Evolutionary conservation across 2,113 vertebrate genomes (phyloP), one percentile per base, ranked within the genome.

Genomic region (Dipodomys merriami): DNA sequence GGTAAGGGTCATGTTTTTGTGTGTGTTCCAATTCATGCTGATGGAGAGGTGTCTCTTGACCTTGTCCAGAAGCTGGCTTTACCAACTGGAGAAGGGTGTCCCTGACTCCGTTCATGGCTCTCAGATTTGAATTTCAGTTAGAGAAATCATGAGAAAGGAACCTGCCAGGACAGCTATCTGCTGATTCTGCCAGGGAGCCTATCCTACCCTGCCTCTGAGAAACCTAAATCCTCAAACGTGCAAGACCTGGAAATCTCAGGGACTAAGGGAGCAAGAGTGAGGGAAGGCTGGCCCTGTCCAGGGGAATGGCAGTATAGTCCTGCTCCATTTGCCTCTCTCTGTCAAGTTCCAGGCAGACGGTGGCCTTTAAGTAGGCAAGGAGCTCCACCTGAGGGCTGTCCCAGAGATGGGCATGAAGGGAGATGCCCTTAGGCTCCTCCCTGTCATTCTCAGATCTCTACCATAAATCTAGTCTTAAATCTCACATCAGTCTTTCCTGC

Each of bases 121-220:
- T 82, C 35, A 18, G 44, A 78, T 73, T 62, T 29, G 23, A 77
- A 78, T 68, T 83, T n/a, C 6, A 44, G 33, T 72, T 68, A 49
- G 86, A 88, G n/a, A 92, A 83, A 88, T 35, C 65, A 90, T 60
- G 33, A 90, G 22, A 33, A 79, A 65, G 33, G 68, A 60, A 57
- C 53, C 53, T 60, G 49, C 15, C 68, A 82, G 77, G 44, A 60
- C 0, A 1, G 82, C 68, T 33, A 77, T 62, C 80, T 77, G 65
- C 62, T 77, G 53, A 39, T 76, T 81, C 62, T 27, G 9, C 62
- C n/a, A 18, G 5, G 3, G 62, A 65, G 62, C 53, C 86, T 6
- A 19, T 20, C 4, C 23, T 81, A 6, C 5, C 4, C 22, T 29
- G 64, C 78, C 23, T 88, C 57, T 65, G 39, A 49, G 57, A 65